Base-by-base conservation (phyloP, 2,797 vertebrate species). In the Epinephelus malabaricus region DNA sequence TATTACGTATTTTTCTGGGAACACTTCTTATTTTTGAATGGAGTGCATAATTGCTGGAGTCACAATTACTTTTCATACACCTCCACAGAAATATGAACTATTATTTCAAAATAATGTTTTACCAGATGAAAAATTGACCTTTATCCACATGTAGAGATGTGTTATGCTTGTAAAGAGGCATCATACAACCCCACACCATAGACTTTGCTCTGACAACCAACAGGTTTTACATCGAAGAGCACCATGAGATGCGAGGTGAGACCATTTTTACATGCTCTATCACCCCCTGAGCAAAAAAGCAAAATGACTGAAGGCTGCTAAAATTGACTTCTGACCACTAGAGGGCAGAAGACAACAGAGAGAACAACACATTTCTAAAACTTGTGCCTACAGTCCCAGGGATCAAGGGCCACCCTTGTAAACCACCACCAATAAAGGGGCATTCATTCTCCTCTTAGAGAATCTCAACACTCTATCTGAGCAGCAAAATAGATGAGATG, bases 301-400 rank as follows among this genome's bases (percentile, higher is more conserved):
- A 59, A 73, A 58, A 40, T 47, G 1, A 53, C 7, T 64, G 34
- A 71, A 43, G 8, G 71, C 80, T 81, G 78, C 60, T 61, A 27
- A 34, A 19, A 49, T 9, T 34, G 43, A 72, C 73, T 82, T 84
- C 54, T 69, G 21, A 82, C 64, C 67, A 76, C 47, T 51, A 73
- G 61, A 68, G 10, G 76, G 60, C 55, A 77, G 46, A 71, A 64
- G 40, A 71, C 47, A 43, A 3, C 46, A 21, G 6, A 43, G 3
- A 64, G 5, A 4, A 50, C 1, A 27, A 56, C 18, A 64, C 5
- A 23, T 51, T 11, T 30, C 13, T 75, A 19, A 19, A 46, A n/a
- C 17, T 58, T n/a, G 0, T 34, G 40, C 40, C 40, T 43, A 3
- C 11, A 3, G 40, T 43, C 11, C 40, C 3, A 43, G 9, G 40